phyloP scores from a whole-genome alignment of 2,113 vertebrate species.

The Cyprinodon tularosa region DNA sequence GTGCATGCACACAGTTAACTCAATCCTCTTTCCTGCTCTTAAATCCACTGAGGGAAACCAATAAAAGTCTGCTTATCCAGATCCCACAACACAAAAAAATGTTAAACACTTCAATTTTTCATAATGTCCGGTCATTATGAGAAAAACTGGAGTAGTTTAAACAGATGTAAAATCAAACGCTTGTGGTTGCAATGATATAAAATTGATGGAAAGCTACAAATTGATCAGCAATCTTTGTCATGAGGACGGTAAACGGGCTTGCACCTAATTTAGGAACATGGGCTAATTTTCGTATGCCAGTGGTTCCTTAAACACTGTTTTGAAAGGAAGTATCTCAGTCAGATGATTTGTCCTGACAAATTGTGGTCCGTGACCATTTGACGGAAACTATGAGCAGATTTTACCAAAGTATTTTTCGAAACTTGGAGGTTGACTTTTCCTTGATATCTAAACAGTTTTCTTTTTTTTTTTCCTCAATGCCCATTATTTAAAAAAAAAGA shows the following conservation, averaged over 20 bases:
- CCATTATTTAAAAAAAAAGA: constrained; percentile 59
- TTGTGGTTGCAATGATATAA: constrained; percentile 65
- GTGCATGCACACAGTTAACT: constrained; percentile 67
- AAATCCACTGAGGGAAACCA: constrained; percentile 72
- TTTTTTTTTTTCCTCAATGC: constrained; percentile 32
- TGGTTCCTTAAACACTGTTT: constrained; percentile 74
- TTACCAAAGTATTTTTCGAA: constrained; percentile 43
- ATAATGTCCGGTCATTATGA: constrained; percentile 75
- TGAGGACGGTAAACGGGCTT: constrained; percentile 54
- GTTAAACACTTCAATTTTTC: constrained; percentile 67
- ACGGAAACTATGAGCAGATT: constrained; percentile 49
- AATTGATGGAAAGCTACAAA: constrained; percentile 61
- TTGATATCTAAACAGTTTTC: constrained; percentile 48
- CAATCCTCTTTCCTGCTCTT: constrained; percentile 65
- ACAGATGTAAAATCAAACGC: constrained; percentile 72
- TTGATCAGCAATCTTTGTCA: constrained; percentile 74
- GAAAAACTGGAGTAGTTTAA: constrained; percentile 64
- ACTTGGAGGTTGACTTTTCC: constrained; percentile 52
- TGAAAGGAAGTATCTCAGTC: constrained; percentile 74
- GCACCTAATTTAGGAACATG: constrained; percentile 70
- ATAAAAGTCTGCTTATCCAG: constrained; percentile 69
- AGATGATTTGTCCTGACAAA: constrained; percentile 69
- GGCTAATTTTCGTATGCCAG: constrained; percentile 67
- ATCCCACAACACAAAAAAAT: constrained; percentile 62
- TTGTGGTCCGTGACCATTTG: constrained; percentile 62